Conservation (phyloP, 2,797 vertebrate genomes). For the Macropus fuliginosus region DNA sequence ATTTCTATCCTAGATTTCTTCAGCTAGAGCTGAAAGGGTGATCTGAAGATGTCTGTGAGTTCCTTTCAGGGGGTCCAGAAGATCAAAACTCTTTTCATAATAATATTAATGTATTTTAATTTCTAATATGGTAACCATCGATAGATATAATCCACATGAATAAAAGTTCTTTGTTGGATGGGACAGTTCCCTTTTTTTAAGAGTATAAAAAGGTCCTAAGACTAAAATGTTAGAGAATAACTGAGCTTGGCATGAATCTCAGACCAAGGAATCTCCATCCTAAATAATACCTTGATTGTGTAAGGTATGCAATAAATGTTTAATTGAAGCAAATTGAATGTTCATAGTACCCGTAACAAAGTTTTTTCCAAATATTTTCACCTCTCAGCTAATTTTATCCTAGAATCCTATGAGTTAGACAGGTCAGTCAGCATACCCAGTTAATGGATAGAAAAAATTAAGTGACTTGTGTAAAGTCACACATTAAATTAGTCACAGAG, state of each 20-base stretch:
- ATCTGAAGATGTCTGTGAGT: background rate
- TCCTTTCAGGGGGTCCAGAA: background rate
- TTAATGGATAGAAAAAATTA: background rate
- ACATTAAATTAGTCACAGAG: background rate
- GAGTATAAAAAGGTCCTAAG: background rate
- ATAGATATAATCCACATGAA: background rate
- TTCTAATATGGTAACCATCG: background rate
- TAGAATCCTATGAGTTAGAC: background rate
- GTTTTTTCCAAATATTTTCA: background rate
- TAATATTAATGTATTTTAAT: background rate
- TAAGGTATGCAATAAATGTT: background rate
- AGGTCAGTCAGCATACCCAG: background rate
- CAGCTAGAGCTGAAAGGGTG: background rate
- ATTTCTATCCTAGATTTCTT: background rate
- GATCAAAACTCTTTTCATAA: background rate
- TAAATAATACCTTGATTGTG: background rate
- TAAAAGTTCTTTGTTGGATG: background rate
- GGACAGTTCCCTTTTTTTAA: background rate
- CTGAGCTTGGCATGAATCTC: background rate
- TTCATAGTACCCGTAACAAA: background rate
- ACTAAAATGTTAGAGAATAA: background rate
- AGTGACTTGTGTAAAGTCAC: background rate
- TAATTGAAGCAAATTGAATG: background rate
- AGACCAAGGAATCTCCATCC: background rate
- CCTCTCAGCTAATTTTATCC: background rate